Conservation (phyloP, 2,113 vertebrate species). For the Carollia perspicillata region DNA sequence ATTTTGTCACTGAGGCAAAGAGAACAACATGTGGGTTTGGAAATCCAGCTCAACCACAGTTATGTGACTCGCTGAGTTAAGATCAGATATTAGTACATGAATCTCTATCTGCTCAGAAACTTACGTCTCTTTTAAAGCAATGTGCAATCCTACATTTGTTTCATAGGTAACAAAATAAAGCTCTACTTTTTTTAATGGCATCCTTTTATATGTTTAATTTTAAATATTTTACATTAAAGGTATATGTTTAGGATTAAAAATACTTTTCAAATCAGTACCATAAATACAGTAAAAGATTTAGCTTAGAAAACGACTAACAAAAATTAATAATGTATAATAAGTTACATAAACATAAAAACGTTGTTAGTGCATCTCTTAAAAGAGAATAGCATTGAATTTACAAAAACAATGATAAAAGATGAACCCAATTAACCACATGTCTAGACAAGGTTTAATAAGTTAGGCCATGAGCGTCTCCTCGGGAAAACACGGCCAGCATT, state of each 20-base stretch:
- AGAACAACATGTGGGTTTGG: neutral
- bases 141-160: neutral
- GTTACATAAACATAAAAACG: neutral
- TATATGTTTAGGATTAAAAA: neutral
- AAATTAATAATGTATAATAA: neutral
- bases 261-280: neutral
- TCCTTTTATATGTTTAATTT: neutral
- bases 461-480: neutral
- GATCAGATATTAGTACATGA: neutral
- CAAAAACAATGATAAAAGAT: neutral
- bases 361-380: neutral
- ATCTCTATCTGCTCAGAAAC: neutral
- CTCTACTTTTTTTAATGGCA: neutral
- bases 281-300: neutral
- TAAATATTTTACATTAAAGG: neutral
- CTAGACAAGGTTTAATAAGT: neutral
- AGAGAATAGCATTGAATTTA: neutral
- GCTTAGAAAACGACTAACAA: neutral
- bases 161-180: neutral
- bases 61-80: neutral
- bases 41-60: neutral
- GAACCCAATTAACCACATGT: neutral
- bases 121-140: neutral
- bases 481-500: neutral
- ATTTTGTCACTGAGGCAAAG: slow-evolving; percentile 91